Percentiles rank a stretch among this genome's conserved stretches.
These are phyloP conservation scores for Ptychochromis oligacanthus DNA, from an alignment of 2,113 vertebrate species.

Conservation along the genomic window DNA sequence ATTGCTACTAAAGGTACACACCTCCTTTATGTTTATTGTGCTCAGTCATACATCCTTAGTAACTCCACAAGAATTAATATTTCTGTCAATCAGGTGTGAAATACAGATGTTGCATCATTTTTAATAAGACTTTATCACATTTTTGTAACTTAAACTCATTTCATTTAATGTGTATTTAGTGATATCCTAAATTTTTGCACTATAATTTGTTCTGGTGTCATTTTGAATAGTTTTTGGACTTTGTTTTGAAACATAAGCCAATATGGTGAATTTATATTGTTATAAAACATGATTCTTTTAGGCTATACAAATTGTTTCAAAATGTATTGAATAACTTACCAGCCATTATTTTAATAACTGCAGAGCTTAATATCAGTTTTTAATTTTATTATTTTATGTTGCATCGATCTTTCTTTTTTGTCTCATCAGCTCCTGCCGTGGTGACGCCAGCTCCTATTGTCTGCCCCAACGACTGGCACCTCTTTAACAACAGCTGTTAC, in stretches of 20 bases:
- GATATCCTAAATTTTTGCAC: too few species aligned
- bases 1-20: constrained; percentile 16
- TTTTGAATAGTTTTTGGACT: too few species aligned
- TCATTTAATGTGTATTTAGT: not conserved
- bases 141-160: not conserved
- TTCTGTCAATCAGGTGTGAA: not conserved
- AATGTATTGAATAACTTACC: not conserved
- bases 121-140: not conserved
- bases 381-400: not conserved
- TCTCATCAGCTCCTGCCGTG: constrained; percentile 12
- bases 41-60: fast-evolving
- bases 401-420: fast-evolving
- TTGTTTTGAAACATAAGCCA: too few species aligned
- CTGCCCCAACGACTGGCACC: constrained; percentile 61
- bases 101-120: not conserved
- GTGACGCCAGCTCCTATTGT: not conserved
- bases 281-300: too few species aligned
- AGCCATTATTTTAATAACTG: not conserved
- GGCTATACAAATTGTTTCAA: too few species aligned
- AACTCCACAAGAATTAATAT: not conserved
- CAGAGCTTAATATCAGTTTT: not conserved
- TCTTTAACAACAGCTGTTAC: constrained; percentile 76
- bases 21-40: not conserved
- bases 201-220: too few species aligned
- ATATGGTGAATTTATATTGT: too few species aligned